Evolutionary conservation across 2,113 vertebrate genomes (phyloP), one percentile per base, ranked within the genome.

Genomic region (Urocynchramus pylzowi): DNA sequence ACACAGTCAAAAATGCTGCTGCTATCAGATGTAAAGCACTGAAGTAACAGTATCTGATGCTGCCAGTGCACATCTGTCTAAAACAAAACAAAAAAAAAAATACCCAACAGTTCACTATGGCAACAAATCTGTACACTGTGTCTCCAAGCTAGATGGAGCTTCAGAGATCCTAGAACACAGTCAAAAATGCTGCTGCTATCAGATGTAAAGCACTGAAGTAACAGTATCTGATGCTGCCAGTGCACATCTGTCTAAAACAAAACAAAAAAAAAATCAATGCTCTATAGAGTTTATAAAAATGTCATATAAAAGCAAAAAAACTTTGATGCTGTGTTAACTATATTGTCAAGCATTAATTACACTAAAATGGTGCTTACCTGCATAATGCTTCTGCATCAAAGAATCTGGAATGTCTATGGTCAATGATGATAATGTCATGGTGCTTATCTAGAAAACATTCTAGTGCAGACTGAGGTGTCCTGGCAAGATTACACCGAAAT

Each of bases 351-450:
- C 28, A 28, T 59, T 27, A 81, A 56, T 56, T 37, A 52, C n/a
- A 70, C 31, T 45, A 64, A 47, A 56, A 60, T 5, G 1, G 21
- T 15, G 65, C 98, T 97, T 97, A 99, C 99, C 99, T 99, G 98
- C 99, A 99, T 83, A 99, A 98, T 7, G 99, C 98, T 98, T 99
- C 99, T 89, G 99, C 99, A 52, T 99, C 99, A 77, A 99, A 99
- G 97, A 98, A 97, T 97, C 98, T 98, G 97, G 99, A 99, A 98
- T 99, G 98, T 97, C 99, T 98, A 90, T 99, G 99, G 98, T 99
- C 99, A 69, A 99, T 99, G 95, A 99, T 98, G 98, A 99, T 98
- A 91, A 99, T 99, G 98, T 99, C 99, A 33, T 99, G 99, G 87
- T 99, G 98, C 87, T 99, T 99, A 92, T 99, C 99, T 95, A 98